Base-by-base conservation (phyloP, 2,888 invertebrate genomes). In the Scaptomyza flava region DNA sequence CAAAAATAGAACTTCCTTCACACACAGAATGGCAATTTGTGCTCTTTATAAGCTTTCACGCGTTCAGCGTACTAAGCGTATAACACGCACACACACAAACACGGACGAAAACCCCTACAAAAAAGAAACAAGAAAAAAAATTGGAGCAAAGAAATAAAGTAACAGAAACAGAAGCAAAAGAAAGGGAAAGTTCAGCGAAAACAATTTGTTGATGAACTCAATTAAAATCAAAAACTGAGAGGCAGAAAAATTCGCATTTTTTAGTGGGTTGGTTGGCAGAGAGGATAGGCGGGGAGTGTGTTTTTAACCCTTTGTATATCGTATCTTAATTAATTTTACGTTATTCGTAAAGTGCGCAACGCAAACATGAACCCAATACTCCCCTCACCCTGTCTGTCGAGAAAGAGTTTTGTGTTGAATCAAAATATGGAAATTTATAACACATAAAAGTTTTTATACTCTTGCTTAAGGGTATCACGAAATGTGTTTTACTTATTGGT, bases 161-260 rank as follows among this genome's bases (percentile, higher is more conserved):
- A 30, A 34, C 6, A 43, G 57, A 0, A 20, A 6, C 3, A 3
- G 31, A 0, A 12, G 3, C 17, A 3, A 1, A 6, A 14, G 12
- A 12, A 1, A 1, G 11, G 6, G 17, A 9, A 67, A 60, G 45
- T 56, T 73, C 56, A 54, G 57, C 46, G 20, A 56, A 64, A 80
- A 84, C 68, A 74, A 72, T 83, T 87, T 81, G 81, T 70, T 87
- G 79, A 81, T 81, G 81, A 81, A 87, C 81, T 87, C 81, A 81
- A 87, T 81, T 81, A 84, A 69, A 66, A 43, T 61, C 47, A 60
- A 56, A 38, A n/a, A 6, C 36, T 53, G 61, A 27, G 46, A 52
- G 51, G 27, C 5, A 23, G 60, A 59, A 27, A 17, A 27, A 6
- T 5, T 4, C 6, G 1, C 27, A 4, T 23, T 23, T 23, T 23